Percentiles rank a stretch among this genome's conserved stretches.
Evolutionary conservation across 2,888 invertebrate genomes (phyloP).

Genomic region (Tipula vernalis): DNA sequence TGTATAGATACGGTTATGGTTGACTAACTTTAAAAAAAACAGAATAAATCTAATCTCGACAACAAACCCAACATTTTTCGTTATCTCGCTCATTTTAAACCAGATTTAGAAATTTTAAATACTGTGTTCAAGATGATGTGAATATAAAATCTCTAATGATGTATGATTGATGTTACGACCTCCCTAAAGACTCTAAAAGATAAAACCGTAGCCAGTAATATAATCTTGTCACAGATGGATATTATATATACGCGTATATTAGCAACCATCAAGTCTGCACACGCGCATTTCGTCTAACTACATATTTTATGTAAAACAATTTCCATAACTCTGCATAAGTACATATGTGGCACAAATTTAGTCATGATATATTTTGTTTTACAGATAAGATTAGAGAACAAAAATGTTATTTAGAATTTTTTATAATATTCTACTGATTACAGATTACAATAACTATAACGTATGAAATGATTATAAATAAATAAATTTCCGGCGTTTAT

Average conservation of each 20-base stretch:
- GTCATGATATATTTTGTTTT: neutral
- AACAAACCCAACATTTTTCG: neutral
- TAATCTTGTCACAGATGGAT: neutral
- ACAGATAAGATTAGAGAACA: neutral
- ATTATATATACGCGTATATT: neutral
- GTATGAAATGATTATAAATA: neutral
- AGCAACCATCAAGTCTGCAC: neutral
- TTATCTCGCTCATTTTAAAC: neutral
- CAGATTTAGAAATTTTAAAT: neutral
- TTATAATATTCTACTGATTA: conserved; percentile 4
- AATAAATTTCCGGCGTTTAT: neutral
- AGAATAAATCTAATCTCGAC: neutral
- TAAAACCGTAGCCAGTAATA: neutral
- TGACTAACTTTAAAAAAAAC: neutral
- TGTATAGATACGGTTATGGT: neutral
- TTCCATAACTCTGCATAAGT: neutral
- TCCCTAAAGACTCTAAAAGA: neutral
- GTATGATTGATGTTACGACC: neutral
- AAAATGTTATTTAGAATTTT: neutral
- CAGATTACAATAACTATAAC: neutral
- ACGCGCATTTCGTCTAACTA: neutral
- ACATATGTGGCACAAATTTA: neutral
- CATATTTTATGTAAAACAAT: neutral
- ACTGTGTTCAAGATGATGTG: neutral
- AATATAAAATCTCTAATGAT: neutral